A percentile compares a stretch with the other conserved stretches of the same genome.
phyloP scores from a whole-genome alignment of 2,113 vertebrate species.

The Heliornis fulica region DNA sequence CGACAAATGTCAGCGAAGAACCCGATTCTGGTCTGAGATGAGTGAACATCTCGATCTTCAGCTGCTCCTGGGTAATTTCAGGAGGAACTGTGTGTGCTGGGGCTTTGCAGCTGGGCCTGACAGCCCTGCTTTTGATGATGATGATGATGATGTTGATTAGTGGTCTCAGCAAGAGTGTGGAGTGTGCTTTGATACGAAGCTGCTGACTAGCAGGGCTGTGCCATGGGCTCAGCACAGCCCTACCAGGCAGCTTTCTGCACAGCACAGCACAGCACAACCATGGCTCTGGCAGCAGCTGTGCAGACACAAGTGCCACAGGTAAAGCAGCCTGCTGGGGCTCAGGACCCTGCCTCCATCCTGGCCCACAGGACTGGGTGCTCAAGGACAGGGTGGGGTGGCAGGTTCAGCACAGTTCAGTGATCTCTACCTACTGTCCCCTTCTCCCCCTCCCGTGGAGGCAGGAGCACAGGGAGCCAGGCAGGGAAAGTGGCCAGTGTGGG shows the following conservation, averaged over 20 bases:
- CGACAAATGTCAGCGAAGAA: fast-evolving
- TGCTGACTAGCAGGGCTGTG: not conserved
- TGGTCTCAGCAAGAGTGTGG: not conserved
- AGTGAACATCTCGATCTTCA: fast-evolving
- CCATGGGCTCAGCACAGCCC: not conserved
- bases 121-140: not conserved
- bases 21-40: fast-evolving
- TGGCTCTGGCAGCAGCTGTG: not conserved
- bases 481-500: not conserved
- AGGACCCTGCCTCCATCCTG: not conserved
- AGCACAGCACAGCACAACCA: fast-evolving
- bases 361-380: too few relatives aligned
- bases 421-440: not conserved
- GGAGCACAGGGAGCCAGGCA: too few relatives aligned
- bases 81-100: not conserved
- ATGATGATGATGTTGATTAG: not conserved
- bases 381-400: not conserved
- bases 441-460: not conserved
- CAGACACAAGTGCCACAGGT: not conserved
- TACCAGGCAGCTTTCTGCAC: not conserved
- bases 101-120: fast-evolving
- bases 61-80: not conserved
- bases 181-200: not conserved
- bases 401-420: not conserved
- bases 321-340: not conserved